Evolutionary conservation across 2,888 invertebrate species (phyloP), one percentile per base, ranked within the genome.

Genomic region (Acrocera orbiculus): DNA sequence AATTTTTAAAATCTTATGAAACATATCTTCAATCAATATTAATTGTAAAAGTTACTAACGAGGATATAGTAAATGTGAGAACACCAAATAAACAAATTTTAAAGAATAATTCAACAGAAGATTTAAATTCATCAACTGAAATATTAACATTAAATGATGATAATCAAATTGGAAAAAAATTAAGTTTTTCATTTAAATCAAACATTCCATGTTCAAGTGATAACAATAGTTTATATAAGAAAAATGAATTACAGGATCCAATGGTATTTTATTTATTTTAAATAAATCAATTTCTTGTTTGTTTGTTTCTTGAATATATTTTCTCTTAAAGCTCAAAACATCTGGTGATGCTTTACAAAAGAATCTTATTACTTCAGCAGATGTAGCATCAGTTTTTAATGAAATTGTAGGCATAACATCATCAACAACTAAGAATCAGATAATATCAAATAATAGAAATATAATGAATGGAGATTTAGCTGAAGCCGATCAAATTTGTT

Each of bases 401-500:
- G 14, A 23, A 5, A 11, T n/a, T 10, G n/a, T n/a, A n/a, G n/a
- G n/a, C n/a, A n/a, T n/a, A n/a, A n/a, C n/a, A n/a, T n/a, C n/a
- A n/a, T n/a, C n/a, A n/a, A n/a, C n/a, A n/a, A n/a, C n/a, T n/a
- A n/a, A n/a, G n/a, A n/a, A n/a, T n/a, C n/a, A n/a, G n/a, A n/a
- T 15, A 62, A 62, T 46, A n/a, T n/a, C n/a, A n/a, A 62, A 63
- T 14, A 66, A 66, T 43, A 69, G 68, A 52, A 67, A 70, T 40
- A 43, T 47, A 5, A 52, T 54, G 42, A 57, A 82, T 51, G 79
- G 73, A 16, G 82, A 82, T 49, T 58, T 82, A 42, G 80, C 81
- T 0, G 82, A 82, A 56, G 81, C 81, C 8, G 82, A 82, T 61
- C 81, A 81, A 55, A 75, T 76, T 33, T 67, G 76, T 35, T 50